Conservation (phyloP, 2,113 vertebrate genomes). For the Myrmecophaga tridactyla region DNA sequence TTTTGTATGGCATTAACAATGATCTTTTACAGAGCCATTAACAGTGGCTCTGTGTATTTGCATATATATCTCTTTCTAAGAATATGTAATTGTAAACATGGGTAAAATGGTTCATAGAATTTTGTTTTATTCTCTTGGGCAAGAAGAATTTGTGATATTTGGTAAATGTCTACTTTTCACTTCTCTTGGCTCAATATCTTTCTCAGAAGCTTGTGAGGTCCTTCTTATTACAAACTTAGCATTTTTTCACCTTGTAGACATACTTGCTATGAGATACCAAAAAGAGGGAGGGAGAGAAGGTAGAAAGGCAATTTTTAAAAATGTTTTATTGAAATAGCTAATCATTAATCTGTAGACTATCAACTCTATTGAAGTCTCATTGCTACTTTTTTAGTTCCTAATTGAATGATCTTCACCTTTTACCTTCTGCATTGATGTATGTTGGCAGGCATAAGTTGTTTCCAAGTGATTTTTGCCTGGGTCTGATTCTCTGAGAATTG, state of each 20-base stretch:
- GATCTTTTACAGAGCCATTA: constrained; percentile 17
- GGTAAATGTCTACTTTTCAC: background rate
- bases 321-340: background rate
- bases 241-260: background rate
- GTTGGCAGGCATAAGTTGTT: background rate
- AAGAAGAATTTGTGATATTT: background rate
- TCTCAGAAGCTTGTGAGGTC: background rate
- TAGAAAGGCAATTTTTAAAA: background rate
- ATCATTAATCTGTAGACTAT: background rate
- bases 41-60: background rate
- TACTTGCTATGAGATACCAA: background rate
- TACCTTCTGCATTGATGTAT: background rate
- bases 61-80: background rate
- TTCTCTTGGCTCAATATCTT: constrained; percentile 15
- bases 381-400: background rate
- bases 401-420: background rate
- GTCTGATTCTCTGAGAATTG: background rate
- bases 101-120: background rate
- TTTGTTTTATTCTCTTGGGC: background rate
- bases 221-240: background rate
- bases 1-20: background rate
- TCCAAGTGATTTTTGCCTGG: background rate
- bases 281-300: background rate
- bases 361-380: background rate
- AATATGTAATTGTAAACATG: background rate